Evolutionary conservation across 2,797 vertebrate genomes (phyloP), one percentile per base, ranked within the genome.

Genomic region (Sebastes oblongus): DNA sequence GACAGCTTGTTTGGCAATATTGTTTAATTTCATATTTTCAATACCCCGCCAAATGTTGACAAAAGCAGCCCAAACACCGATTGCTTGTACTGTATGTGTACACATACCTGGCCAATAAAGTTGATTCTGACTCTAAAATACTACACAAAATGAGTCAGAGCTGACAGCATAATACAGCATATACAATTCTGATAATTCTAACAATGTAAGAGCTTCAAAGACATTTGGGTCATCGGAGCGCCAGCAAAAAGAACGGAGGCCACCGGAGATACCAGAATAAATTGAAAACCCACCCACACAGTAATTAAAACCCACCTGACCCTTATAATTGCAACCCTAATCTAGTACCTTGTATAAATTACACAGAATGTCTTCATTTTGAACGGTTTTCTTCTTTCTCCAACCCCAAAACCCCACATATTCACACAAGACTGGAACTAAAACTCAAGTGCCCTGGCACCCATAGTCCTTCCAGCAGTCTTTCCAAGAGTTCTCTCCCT

Each of bases 401-500:
- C 0, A 8, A 32, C 42, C 0, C 65, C 64, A 13, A 74, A 76
- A 22, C 64, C 46, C 60, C 46, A 66, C 13, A 54, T 11, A 58
- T 32, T 71, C 75, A 52, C 61, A 62, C 50, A 68, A 76, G 79
- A 72, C 68, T 83, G 52, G 66, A 79, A 61, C 62, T 39, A 27
- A 68, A 56, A 42, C 83, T 34, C 29, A 68, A 82, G 64, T 61
- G 68, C 29, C 46, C 71, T 90, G 82, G 79, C 86, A 83, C 13
- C 66, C 29, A 1, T 42, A 36, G 82, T 30, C 4, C 29, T 84
- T 88, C 89, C 85, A 84, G 32, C 55, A 4, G 81, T 24, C 75
- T 20, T 62, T 89, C 90, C 80, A 86, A 90, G 76, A 73, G 81
- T 62, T 74, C 36, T 62, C 74, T 67, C 77, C 27, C 25, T 67